Base-by-base conservation (phyloP, 2,888 invertebrate species). In the Aphidius colemani region DNA sequence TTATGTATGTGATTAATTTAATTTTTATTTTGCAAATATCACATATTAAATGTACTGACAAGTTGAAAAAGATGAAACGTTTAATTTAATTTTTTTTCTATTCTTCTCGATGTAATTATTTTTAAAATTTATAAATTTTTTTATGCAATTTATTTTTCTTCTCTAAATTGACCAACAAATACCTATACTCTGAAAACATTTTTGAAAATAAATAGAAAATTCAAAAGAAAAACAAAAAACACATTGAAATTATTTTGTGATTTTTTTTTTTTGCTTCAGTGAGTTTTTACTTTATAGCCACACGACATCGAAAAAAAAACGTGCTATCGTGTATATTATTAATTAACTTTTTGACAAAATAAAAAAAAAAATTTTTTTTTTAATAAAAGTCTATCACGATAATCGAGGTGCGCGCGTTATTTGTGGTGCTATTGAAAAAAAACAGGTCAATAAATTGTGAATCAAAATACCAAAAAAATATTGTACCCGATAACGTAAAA, bases 281-380 rank as follows among this genome's bases (percentile, higher is more conserved):
- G 72, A 74, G 76, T 75, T 5, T 30, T 76, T 72, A 62, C 74
- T 74, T 74, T 79, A 30, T 30, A 79, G 81, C 79, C 78, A 82
- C 81, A 81, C 81, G 80, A 82, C 81, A 82, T 81, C 73, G 76
- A 81, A 75, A 74, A 79, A 62, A 69, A 71, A 74, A 74, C 72
- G 80, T 80, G 81, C 81, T 77, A 61, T 68, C 66, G 71, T 72
- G 71, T 68, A 39, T 40, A 51, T 61, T 66, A 57, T 63, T n/a
- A 43, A 64, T 56, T 45, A 9, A 59, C 63, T 56, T 64, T 58
- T 59, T 59, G 56, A 61, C 53, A 55, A 30, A 30, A 3, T 5
- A 30, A 30, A 30, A 30, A 60, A 51, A 39, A 41, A 43, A 8
- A n/a, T n/a, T n/a, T n/a, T n/a, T n/a, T 64, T 59, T 53, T 70